Conservation (phyloP, 2,113 vertebrate genomes). For the Heloderma charlesbogerti region DNA sequence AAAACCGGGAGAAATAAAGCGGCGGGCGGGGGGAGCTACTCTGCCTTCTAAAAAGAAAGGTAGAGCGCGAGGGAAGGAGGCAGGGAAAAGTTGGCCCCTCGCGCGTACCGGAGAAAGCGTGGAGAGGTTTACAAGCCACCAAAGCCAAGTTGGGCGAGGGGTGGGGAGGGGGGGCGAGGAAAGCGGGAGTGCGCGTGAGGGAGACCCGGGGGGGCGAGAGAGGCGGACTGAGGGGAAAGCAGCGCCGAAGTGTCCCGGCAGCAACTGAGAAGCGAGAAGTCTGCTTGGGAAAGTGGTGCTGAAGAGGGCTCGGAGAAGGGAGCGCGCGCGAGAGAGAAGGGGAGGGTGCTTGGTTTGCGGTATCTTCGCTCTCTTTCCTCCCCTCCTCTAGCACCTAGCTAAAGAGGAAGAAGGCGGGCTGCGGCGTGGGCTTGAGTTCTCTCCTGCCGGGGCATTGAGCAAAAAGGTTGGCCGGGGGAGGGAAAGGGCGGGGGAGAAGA, state of each 20-base stretch:
- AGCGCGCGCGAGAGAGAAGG: slow-evolving; percentile 58
- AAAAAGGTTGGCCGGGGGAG: slow-evolving; percentile 82
- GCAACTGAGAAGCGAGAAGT: slow-evolving; percentile 73
- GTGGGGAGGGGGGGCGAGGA: slow-evolving; percentile 49
- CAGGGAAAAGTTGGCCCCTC: slow-evolving; percentile 23
- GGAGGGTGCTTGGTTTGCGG: slow-evolving; percentile 68
- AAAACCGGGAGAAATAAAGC: slow-evolving; percentile 42
- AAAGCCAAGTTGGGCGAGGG: neutral
- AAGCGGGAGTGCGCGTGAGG: slow-evolving; percentile 55
- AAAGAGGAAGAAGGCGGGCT: neutral
- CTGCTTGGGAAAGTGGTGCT: slow-evolving; percentile 72
- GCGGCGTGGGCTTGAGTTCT: slow-evolving; percentile 71
- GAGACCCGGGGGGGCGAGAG: slow-evolving; percentile 58
- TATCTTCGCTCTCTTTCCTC: slow-evolving; percentile 45
- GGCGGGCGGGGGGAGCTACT: slow-evolving; percentile 31
- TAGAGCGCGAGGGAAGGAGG: neutral
- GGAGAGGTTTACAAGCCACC: slow-evolving; percentile 15
- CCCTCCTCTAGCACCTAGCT: slow-evolving; percentile 82
- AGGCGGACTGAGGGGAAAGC: slow-evolving; percentile 17
- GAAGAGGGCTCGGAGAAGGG: slow-evolving; percentile 53
- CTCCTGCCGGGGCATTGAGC: slow-evolving; percentile 89
- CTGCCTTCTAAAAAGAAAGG: neutral
- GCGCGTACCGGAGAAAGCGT: neutral
- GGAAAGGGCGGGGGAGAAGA: slow-evolving; percentile 61
- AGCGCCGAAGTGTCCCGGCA: slow-evolving; percentile 79